Percentiles rank a stretch among this genome's conserved stretches.
phyloP scores from a whole-genome alignment of 2,113 vertebrate species.

The Craseonycteris thonglongyai region DNA sequence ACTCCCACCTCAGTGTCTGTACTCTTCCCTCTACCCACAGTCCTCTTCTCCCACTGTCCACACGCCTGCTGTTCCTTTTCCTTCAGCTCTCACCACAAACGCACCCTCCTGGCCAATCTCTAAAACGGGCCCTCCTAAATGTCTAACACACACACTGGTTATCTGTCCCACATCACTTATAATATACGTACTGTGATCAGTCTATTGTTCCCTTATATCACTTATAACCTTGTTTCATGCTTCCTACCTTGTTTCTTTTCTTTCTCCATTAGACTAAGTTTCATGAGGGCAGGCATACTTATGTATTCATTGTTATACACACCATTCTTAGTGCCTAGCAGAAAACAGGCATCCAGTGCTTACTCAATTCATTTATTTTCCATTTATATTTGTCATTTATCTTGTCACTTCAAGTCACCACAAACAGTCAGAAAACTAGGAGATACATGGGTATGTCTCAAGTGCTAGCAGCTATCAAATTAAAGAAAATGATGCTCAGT shows the following conservation, averaged over 20 bases:
- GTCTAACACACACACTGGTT: not conserved
- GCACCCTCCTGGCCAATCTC: not conserved
- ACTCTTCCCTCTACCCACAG: not conserved
- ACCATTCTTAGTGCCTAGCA: not conserved
- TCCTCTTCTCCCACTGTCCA: not conserved
- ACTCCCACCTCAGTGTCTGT: not conserved
- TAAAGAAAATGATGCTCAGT: not conserved
- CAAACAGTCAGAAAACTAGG: conserved; percentile 13
- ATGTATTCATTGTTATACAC: not conserved
- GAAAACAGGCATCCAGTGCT: not conserved
- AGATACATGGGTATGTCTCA: not conserved
- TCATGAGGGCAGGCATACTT: not conserved
- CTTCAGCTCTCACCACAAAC: not conserved
- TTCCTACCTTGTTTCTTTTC: not conserved
- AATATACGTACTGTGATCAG: not conserved
- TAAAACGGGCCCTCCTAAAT: not conserved
- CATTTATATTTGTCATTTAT: not conserved
- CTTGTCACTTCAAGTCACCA: not conserved
- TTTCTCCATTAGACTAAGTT: not conserved
- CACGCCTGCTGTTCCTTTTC: not conserved
- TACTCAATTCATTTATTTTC: not conserved
- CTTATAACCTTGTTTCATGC: not conserved
- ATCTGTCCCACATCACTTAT: not conserved
- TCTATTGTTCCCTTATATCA: not conserved
- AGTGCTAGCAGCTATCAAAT: not conserved